Evolutionary conservation across 2,113 vertebrate species (phyloP).

Genomic region (Eleginops maclovinus): DNA sequence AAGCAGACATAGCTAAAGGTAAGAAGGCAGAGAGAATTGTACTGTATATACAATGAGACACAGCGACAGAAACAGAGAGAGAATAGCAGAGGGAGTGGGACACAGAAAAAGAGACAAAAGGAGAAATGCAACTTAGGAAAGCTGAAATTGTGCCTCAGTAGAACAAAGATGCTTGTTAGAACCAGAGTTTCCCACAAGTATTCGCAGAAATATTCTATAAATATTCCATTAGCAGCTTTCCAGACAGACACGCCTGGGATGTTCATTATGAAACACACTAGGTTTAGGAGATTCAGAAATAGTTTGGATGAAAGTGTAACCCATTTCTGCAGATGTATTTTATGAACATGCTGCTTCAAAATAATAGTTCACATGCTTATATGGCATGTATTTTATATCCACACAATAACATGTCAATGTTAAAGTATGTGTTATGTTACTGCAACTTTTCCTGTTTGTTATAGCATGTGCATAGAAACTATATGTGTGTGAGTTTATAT

Average conservation of each 20-base stretch:
- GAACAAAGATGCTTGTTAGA: slow-evolving; percentile 66
- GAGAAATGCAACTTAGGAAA: slow-evolving; percentile 34
- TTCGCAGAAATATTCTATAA: slow-evolving; percentile 72
- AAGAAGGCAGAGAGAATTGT: slow-evolving; percentile 15
- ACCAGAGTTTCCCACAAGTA: slow-evolving; percentile 62
- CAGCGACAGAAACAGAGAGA: slow-evolving; percentile 36
- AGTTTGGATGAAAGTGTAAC: slow-evolving; percentile 52
- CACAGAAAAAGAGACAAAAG: slow-evolving; percentile 14
- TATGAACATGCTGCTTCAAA: slow-evolving; percentile 41
- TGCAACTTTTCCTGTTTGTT: background rate
- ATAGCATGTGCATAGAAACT: slow-evolving; percentile 13
- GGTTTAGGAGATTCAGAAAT: slow-evolving; percentile 50
- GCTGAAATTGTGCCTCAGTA: slow-evolving; percentile 45
- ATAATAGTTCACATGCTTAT: background rate
- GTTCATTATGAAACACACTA: slow-evolving; percentile 65
- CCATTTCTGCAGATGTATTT: slow-evolving; percentile 52
- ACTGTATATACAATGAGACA: slow-evolving; percentile 31
- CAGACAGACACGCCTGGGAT: slow-evolving; percentile 61
- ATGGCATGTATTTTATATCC: background rate
- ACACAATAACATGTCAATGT: background rate
- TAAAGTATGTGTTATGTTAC: slow-evolving; percentile 1
- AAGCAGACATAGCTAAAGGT: slow-evolving; percentile 27
- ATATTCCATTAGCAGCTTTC: slow-evolving; percentile 72
- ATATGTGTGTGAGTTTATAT: background rate
- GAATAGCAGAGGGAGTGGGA: slow-evolving; percentile 29